Base-by-base conservation (phyloP, 2,888 invertebrate species). In the Oscheius myriophilus region DNA sequence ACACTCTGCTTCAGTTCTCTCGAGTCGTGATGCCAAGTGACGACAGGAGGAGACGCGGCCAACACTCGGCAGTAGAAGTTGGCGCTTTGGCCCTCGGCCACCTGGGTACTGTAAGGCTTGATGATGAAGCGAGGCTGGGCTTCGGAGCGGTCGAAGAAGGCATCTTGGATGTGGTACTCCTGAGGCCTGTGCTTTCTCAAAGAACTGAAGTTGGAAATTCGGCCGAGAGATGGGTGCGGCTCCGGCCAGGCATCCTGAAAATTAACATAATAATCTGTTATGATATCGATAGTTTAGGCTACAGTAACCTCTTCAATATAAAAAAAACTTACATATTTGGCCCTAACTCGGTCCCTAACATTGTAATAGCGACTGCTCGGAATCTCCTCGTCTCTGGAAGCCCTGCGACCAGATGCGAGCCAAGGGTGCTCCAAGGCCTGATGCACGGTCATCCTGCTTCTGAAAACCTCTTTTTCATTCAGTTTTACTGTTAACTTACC, bases 101-200 rank as follows among this genome's bases (percentile, higher is more conserved):
- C 76, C 45, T 67, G 69, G 11, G 76, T 95, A 94, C 70, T 94
- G 94, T 93, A 92, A 9, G 98, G 98, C 87, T 92, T 92, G 87
- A 98, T 95, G 83, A 98, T 95, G 89, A 99, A 99, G 87, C 97
- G 91, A 7, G 98, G 98, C 54, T 95, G 95, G 25, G 97, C 97
- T 90, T 99, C 97, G 18, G 79, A 70, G 70, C 82, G 63, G 62
- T 86, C 86, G 74, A 82, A 86, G 76, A 80, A 93, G 77, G 94
- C 92, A 83, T 98, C 97, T 87, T 95, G 93, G 72, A 99, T 96
- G 18, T 71, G 64, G 90, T 96, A 96, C 88, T 96, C 96, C 85
- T 96, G 95, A 87, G 96, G 92, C 77, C 96, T 91, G 76, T 96
- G 90, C 89, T 97, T 97, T 75, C 96, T 91, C 69, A 99, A 90